These are phyloP conservation scores for Parnassius smintheus DNA, from an alignment of 2,888 invertebrate species.

Conservation along the genomic window DNA sequence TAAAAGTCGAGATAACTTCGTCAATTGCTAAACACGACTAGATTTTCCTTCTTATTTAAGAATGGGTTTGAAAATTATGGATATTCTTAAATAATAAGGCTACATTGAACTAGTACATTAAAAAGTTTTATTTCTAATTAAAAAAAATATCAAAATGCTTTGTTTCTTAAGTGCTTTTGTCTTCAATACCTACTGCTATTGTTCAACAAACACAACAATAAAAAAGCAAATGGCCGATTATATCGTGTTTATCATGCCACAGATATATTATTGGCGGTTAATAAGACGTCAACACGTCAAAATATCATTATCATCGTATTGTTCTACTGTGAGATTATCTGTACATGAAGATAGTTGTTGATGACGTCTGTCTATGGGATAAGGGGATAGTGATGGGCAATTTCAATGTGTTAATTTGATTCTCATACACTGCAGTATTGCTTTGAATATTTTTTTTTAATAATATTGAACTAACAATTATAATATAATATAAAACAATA, in stretches of 20 bases:
- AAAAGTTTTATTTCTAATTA: background rate
- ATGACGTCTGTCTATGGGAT: conserved; percentile 24
- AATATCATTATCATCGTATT: conserved; percentile 52
- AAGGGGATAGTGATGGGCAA: conserved; percentile 21
- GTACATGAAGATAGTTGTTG: conserved; percentile 30
- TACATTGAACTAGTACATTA: too few relatives aligned
- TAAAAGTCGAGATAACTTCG: too few relatives aligned
- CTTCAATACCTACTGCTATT: conserved; percentile 9
- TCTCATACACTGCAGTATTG: too few relatives aligned
- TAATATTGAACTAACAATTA: too few relatives aligned
- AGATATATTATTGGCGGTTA: conserved; percentile 38
- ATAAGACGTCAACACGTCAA: conserved; percentile 61
- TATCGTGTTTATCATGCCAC: conserved; percentile 31
- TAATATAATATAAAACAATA: too few relatives aligned
- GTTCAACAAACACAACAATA: conserved; percentile 18
- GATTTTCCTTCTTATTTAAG: too few relatives aligned
- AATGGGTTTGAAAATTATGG: too few relatives aligned
- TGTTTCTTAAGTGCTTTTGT: conserved; percentile 5
- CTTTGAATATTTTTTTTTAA: too few relatives aligned
- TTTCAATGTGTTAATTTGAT: background rate
- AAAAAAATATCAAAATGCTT: background rate
- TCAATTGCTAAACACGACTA: too few relatives aligned
- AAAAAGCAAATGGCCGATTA: conserved; percentile 30
- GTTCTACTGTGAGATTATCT: conserved; percentile 42
- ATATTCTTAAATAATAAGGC: too few relatives aligned